Evolutionary conservation across 2,113 vertebrate genomes (phyloP).

Genomic region (Petrocephalus microphthalmus): DNA sequence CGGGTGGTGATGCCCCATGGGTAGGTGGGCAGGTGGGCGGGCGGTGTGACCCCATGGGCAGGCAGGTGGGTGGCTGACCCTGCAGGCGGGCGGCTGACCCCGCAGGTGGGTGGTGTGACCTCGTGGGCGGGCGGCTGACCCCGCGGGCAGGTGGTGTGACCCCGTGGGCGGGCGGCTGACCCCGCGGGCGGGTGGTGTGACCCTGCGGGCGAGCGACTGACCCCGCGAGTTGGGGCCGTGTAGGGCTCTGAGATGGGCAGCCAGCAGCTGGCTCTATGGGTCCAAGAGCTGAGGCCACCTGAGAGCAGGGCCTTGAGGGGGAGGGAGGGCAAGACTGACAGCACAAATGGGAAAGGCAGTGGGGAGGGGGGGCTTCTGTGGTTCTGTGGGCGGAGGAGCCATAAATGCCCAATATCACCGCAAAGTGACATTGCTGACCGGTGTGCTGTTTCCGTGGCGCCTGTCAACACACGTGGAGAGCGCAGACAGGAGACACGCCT

Average conservation of each 20-base stretch:
- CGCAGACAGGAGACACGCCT: background rate
- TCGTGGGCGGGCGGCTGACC: no score
- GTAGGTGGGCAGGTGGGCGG: no score
- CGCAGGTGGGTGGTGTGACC: constrained; percentile 28
- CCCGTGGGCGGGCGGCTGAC: no score
- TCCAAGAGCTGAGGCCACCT: constrained; percentile 35
- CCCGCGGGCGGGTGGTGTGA: constrained; percentile 26
- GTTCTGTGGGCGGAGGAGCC: constrained; percentile 30
- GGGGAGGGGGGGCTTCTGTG: constrained; percentile 6
- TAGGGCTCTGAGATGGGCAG: constrained; percentile 36
- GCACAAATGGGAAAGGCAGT: constrained; percentile 38
- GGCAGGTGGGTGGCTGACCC: background rate
- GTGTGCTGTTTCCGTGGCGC: background rate
- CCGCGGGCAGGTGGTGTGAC: constrained; percentile 36
- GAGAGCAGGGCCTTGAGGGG: background rate
- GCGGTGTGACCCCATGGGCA: no score
- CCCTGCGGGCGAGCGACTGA: constrained; percentile 21
- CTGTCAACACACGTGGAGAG: background rate
- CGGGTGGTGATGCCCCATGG: no score
- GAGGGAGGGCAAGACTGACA: constrained; percentile 35
- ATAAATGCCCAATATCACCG: constrained; percentile 21
- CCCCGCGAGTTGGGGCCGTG: constrained; percentile 32
- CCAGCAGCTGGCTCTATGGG: constrained; percentile 52
- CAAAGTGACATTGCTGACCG: background rate
- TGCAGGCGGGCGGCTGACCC: background rate